Conservation (phyloP, 2,797 vertebrate species). For the Hydrolagus colliei region DNA sequence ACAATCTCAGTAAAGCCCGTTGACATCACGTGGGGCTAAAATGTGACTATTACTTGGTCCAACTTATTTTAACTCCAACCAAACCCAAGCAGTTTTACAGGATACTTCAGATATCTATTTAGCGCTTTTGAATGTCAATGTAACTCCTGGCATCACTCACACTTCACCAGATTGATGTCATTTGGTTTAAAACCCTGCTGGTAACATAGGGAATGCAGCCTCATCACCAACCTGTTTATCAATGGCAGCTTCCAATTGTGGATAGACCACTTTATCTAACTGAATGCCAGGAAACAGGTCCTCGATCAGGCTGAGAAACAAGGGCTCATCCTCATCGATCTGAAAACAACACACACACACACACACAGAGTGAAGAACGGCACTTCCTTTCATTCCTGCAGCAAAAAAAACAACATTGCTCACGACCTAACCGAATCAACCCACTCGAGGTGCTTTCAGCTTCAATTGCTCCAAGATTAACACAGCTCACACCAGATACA, state of each 20-base stretch:
- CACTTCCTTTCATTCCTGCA: too few relatives aligned
- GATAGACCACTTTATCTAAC: slow-evolving; percentile 79
- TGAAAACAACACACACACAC: slow-evolving; percentile 42
- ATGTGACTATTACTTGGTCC: background rate
- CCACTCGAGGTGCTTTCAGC: too few relatives aligned
- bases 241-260: slow-evolving; percentile 79
- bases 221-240: slow-evolving; percentile 67
- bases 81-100: background rate
- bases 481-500: too few relatives aligned
- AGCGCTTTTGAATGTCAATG: background rate
- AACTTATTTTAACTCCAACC: background rate
- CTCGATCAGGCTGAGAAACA: slow-evolving; percentile 89
- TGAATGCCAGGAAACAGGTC: slow-evolving; percentile 88
- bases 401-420: too few relatives aligned
- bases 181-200: background rate
- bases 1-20: background rate
- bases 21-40: too few relatives aligned
- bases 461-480: too few relatives aligned
- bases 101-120: background rate
- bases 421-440: too few relatives aligned
- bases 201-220: background rate
- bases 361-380: background rate
- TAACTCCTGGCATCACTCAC: background rate
- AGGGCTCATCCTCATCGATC: slow-evolving; percentile 93
- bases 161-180: background rate